Base-by-base conservation (phyloP, 2,797 vertebrate species). In the Mus spretus region DNA sequence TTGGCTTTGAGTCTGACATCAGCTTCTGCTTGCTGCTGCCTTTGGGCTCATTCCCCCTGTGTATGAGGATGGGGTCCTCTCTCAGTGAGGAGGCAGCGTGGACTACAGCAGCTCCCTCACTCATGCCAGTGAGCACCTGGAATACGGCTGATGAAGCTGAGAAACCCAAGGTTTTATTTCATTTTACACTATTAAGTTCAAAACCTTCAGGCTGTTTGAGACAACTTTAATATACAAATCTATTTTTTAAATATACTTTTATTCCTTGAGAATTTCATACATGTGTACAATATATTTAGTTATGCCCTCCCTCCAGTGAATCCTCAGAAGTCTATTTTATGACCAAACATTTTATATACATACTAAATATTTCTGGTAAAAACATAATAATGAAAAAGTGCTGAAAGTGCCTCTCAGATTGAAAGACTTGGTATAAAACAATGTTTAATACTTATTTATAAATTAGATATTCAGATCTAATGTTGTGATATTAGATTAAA, bases 361-460 rank as follows among this genome's bases (percentile, higher is more conserved):
- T 70, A 15, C n/a, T 19, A 26, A 70, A 83, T 91, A 80, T 94
- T 95, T 94, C 61, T 57, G 90, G 1, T 92, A 61, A 94, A 95
- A 94, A 63, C 53, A 72, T 89, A 74, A 67, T 20, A 86, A 92
- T 87, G 75, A 59, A 84, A 77, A 90, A 90, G 26, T 86, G 8
- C 47, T 82, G 0, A 61, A 92, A 79, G 20, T 65, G 70, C 10
- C 34, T 70, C n/a, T 12, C 67, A 90, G 67, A 83, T 78, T 95
- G 74, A 79, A 75, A 81, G 34, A 89, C 28, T 84, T 75, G 4
- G 0, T 86, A 77, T 40, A 82, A 88, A 90, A 94, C 11, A 59
- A 2, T 57, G 57, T 65, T 75, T 79, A 93, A 82, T 90, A 77
- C 87, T 92, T 94, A 87, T n/a, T n/a, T n/a, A n/a, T n/a, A n/a